A percentile compares a stretch with the other conserved stretches of the same genome.
phyloP scores from a whole-genome alignment of 1,140 invertebrate species.

The Oreohelix idahoensis region DNA sequence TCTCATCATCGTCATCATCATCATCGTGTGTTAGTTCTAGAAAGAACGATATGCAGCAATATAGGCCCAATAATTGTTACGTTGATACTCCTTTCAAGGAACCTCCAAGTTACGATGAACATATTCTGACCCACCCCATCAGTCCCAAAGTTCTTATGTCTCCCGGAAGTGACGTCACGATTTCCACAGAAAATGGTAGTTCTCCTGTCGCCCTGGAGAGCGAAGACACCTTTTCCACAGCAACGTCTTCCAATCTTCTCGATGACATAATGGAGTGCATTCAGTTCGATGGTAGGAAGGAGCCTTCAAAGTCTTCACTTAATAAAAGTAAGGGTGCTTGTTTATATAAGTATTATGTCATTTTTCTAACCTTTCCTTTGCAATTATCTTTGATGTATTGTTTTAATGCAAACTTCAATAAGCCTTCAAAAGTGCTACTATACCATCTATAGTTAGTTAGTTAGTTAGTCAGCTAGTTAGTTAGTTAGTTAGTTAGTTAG shows the following conservation, averaged over 20 bases:
- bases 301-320: background rate
- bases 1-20: background rate
- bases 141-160: conserved; percentile 2
- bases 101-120: background rate
- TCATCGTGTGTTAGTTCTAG: background rate
- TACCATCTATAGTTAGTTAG: too few relatives aligned
- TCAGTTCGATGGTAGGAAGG: background rate
- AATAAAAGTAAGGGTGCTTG: background rate
- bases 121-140: background rate
- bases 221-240: background rate
- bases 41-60: background rate
- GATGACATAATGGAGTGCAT: conserved; percentile 6
- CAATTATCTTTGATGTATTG: too few relatives aligned
- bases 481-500: too few relatives aligned
- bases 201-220: background rate
- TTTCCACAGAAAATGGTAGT: background rate
- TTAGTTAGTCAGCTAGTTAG: too few relatives aligned
- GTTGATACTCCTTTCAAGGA: background rate
- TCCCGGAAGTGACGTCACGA: background rate
- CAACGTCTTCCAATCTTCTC: background rate
- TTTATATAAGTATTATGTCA: too few relatives aligned
- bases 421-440: too few relatives aligned
- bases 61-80: background rate
- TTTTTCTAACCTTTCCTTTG: too few relatives aligned
- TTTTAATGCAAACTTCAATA: too few relatives aligned